Percentiles rank a stretch among this genome's conserved stretches.
Evolutionary conservation across 2,888 invertebrate genomes (phyloP).

Genomic region (Xanthia icteritia): DNA sequence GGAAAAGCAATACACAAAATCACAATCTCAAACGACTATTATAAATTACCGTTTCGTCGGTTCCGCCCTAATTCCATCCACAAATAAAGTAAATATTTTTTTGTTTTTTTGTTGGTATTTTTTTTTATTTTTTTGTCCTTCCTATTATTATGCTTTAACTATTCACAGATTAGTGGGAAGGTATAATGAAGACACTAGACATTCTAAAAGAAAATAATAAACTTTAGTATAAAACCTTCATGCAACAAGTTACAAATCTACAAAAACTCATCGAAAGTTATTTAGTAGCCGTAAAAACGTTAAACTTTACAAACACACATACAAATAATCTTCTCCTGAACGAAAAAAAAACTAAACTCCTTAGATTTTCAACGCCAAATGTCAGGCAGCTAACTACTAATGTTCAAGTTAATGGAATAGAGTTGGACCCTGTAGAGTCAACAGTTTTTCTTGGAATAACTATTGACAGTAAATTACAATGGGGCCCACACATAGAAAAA

Average conservation of each 20-base stretch:
- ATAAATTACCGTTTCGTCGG: background rate
- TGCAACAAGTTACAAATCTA: background rate
- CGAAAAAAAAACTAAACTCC: no score
- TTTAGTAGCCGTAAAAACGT: background rate
- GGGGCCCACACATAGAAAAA: no score
- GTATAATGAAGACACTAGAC: slow-evolving; percentile 25
- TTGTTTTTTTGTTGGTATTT: no score
- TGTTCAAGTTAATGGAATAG: no score
- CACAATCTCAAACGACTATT: background rate
- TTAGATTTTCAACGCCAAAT: no score
- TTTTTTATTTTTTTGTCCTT: no score
- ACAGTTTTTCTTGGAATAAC: no score
- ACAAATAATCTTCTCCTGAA: no score
- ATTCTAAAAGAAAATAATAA: slow-evolving; percentile 31
- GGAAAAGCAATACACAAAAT: background rate
- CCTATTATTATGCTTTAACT: slow-evolving; percentile 55
- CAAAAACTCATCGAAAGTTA: background rate
- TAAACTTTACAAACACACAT: background rate
- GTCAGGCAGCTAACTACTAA: no score
- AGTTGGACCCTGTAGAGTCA: no score
- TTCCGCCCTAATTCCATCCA: background rate
- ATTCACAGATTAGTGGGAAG: slow-evolving; percentile 51
- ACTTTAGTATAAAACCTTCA: slow-evolving; percentile 4
- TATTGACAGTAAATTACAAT: no score
- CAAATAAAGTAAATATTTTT: background rate